Evolutionary conservation across 1,140 invertebrate genomes (phyloP).

Genomic region (Agrypnia vestita): DNA sequence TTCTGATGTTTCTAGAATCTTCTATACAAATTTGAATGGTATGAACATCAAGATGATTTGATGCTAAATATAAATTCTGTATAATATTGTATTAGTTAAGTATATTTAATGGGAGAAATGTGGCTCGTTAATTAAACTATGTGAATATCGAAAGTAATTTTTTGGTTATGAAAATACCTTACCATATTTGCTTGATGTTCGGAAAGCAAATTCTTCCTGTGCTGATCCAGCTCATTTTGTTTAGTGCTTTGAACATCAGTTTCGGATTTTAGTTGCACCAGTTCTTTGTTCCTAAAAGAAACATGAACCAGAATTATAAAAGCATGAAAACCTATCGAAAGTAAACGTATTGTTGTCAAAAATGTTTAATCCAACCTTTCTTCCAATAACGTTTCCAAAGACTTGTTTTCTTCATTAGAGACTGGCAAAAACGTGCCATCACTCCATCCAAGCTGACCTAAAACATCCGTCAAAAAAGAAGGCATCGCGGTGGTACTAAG

Average conservation of each 20-base stretch:
- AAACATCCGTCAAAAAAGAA: constrained; percentile 70
- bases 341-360: constrained; percentile 23
- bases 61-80: no score
- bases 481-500: constrained; percentile 6
- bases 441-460: constrained; percentile 81
- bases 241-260: constrained; percentile 67
- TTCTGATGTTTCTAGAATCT: no score
- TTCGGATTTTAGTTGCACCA: constrained; percentile 67
- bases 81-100: no score
- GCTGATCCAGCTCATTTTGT: constrained; percentile 70
- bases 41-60: no score
- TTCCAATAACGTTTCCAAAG: constrained; percentile 73
- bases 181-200: constrained; percentile 76
- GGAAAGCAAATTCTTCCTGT: constrained; percentile 71
- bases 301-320: background rate
- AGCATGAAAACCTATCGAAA: constrained; percentile 9
- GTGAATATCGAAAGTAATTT: no score
- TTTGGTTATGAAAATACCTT: constrained; percentile 6
- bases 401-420: constrained; percentile 81
- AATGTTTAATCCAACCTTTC: constrained; percentile 62
- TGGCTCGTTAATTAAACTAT: no score
- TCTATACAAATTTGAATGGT: no score
- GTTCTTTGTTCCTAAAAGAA: constrained; percentile 68
- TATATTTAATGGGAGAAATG: no score
- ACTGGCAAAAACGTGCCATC: constrained; percentile 82